Percentiles rank a stretch among this genome's conserved stretches.
phyloP scores from a whole-genome alignment of 2,113 vertebrate genomes.

The Petrocephalus zakoni region DNA sequence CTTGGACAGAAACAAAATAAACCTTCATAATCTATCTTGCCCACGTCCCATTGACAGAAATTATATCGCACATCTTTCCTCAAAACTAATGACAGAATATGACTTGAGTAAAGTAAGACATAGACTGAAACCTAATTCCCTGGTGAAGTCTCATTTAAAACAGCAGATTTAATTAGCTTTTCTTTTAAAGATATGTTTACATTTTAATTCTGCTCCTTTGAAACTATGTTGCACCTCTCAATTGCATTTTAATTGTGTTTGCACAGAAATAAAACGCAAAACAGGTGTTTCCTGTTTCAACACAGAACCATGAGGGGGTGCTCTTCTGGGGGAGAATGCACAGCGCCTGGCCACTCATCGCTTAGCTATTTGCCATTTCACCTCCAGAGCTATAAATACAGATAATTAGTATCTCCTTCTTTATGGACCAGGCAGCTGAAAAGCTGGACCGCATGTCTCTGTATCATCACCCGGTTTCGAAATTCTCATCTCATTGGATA shows the following conservation, averaged over 20 bases:
- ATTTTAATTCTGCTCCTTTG: neutral
- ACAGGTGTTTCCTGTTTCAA: neutral
- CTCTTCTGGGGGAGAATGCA: neutral
- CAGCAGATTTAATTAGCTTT: neutral
- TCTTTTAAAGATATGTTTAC: neutral
- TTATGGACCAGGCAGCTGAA: constrained; percentile 32
- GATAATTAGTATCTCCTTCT: constrained; percentile 50
- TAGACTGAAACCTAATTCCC: neutral
- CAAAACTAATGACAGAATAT: neutral
- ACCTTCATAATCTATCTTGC: neutral
- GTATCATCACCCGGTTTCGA: constrained; percentile 47
- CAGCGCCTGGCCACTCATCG: constrained; percentile 26
- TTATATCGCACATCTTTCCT: neutral
- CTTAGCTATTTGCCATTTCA: constrained; percentile 54
- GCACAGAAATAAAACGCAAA: neutral
- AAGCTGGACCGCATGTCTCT: constrained; percentile 31
- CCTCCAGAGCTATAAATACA: constrained; percentile 62
- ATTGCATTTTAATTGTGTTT: neutral
- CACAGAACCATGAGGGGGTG: neutral
- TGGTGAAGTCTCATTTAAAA: neutral
- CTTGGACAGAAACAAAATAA: neutral
- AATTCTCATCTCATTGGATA: constrained; percentile 45
- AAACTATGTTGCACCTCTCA: neutral
- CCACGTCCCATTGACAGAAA: neutral
- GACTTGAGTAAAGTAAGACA: neutral